Evolutionary conservation across 2,888 invertebrate genomes (phyloP).

Genomic region (Eupithecia subfuscata): DNA sequence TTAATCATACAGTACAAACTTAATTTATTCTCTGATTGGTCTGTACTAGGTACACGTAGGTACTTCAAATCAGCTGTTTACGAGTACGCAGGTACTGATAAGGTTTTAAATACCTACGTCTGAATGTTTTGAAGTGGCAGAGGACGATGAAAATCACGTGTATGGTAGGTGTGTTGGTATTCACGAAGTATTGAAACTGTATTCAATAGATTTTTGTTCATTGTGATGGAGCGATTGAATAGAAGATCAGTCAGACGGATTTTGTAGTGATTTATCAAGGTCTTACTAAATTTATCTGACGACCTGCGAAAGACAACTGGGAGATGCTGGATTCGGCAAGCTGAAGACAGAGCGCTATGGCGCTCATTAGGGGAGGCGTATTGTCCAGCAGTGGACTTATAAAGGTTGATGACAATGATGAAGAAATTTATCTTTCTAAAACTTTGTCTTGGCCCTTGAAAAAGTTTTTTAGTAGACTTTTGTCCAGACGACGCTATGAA

Average conservation of each 20-base stretch:
- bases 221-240: neutral
- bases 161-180: neutral
- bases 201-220: constrained; percentile 3
- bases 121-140: constrained; percentile 16
- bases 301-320: no score
- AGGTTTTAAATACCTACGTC: constrained; percentile 27
- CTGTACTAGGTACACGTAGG: constrained; percentile 5
- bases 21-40: constrained; percentile 1
- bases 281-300: neutral
- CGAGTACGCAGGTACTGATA: constrained; percentile 27
- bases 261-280: neutral
- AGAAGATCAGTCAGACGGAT: neutral
- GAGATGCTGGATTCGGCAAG: no score
- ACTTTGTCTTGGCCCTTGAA: neutral
- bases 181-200: neutral
- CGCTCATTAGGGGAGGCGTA: no score
- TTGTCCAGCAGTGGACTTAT: no score
- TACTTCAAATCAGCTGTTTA: constrained; percentile 41
- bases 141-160: constrained; percentile 22
- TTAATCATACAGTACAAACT: neutral
- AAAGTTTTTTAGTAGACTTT: neutral
- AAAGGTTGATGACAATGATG: no score
- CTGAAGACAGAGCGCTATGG: no score
- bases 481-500: neutral
- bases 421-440: neutral